Evolutionary conservation across 1,140 invertebrate species (phyloP).

Genomic region (Drosophila quadrilineata): DNA sequence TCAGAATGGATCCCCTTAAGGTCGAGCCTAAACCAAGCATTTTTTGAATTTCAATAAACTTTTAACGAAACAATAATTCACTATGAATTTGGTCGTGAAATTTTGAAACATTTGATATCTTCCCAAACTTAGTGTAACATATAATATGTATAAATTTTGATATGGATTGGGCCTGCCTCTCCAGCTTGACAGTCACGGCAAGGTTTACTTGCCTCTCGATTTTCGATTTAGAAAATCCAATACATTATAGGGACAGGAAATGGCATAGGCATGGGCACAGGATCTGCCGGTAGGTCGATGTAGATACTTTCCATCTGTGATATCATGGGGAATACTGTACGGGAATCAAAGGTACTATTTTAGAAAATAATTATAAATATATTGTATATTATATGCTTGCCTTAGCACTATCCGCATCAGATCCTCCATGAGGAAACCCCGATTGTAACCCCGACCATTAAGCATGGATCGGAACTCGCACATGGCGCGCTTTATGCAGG

Average conservation of each 20-base stretch:
- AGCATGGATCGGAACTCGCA: constrained; percentile 43
- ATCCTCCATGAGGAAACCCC: constrained; percentile 52
- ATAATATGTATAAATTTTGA: too few species aligned
- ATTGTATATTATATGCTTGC: constrained; percentile 1
- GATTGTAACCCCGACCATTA: constrained; percentile 3
- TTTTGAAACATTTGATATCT: constrained; percentile 24
- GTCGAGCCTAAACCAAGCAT: neutral
- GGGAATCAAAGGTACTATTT: neutral
- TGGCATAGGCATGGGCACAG: constrained; percentile 41
- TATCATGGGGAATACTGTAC: constrained; percentile 44
- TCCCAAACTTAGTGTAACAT: too few species aligned
- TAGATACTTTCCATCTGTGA: constrained; percentile 40
- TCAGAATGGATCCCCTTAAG: neutral
- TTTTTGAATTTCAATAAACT: neutral
- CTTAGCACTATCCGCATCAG: constrained; percentile 52
- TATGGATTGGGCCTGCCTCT: too few species aligned
- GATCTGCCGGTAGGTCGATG: constrained; percentile 20
- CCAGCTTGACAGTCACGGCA: too few species aligned
- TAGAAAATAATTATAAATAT: neutral
- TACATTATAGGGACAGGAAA: constrained; percentile 49
- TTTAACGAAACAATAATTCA: neutral
- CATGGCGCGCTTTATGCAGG: constrained; percentile 64
- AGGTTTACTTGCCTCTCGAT: constrained; percentile 22
- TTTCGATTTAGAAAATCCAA: constrained; percentile 47
- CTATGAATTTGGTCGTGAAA: neutral